phyloP scores from a whole-genome alignment of 2,797 vertebrate species.

The Sorex maritimensis region DNA sequence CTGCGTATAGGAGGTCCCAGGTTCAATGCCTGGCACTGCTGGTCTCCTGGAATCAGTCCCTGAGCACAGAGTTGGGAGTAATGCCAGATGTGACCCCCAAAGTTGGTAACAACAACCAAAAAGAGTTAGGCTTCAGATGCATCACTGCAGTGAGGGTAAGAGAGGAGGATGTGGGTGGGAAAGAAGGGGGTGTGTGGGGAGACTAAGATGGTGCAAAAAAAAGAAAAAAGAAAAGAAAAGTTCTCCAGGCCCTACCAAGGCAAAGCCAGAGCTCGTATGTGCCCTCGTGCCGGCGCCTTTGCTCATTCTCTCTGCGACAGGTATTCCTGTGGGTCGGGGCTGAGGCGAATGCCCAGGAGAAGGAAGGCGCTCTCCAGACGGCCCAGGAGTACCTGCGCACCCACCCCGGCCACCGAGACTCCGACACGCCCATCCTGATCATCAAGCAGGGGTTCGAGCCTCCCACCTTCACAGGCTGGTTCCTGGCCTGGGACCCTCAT shows the following conservation, averaged over 20 bases:
- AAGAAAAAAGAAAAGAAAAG: neutral
- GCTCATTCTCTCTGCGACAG: slow-evolving; percentile 84
- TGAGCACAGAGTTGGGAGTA: too few relatives aligned
- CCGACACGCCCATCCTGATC: slow-evolving; percentile 92
- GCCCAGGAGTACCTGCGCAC: slow-evolving; percentile 94
- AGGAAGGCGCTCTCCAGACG: slow-evolving; percentile 89
- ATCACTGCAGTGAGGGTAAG: too few relatives aligned
- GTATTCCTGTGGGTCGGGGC: slow-evolving; percentile 95
- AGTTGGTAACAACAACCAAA: too few relatives aligned
- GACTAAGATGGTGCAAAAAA: neutral
- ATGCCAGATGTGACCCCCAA: too few relatives aligned
- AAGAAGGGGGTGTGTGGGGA: neutral
- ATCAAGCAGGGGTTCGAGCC: slow-evolving; percentile 96
- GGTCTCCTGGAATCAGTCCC: too few relatives aligned
- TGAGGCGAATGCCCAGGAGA: slow-evolving; percentile 93
- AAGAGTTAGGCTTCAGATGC: too few relatives aligned
- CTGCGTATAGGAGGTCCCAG: too few relatives aligned
- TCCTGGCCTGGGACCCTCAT: slow-evolving; percentile 94
- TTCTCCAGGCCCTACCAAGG: slow-evolving; percentile 11
- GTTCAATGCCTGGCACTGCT: too few relatives aligned
- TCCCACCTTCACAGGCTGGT: slow-evolving; percentile 96
- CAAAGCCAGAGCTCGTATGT: neutral
- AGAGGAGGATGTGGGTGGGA: neutral
- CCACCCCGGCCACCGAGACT: slow-evolving; percentile 93
- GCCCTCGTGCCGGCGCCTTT: neutral